Base-by-base conservation (phyloP, 2,113 vertebrate species). In the Caranx melampygus region DNA sequence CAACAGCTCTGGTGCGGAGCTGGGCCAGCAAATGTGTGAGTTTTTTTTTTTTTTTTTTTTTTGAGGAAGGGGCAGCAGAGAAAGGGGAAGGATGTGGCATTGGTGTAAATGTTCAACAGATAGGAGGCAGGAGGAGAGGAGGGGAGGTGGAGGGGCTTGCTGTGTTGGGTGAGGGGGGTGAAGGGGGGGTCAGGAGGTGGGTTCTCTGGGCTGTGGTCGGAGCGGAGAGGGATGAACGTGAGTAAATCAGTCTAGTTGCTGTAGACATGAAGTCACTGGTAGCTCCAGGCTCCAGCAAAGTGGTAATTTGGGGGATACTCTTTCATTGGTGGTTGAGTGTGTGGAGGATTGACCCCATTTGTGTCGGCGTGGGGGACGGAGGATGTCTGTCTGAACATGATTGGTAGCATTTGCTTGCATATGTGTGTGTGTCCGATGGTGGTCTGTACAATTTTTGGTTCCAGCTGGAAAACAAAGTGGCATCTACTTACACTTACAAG, bases 181-280 rank as follows among this genome's bases (percentile, higher is more conserved):
- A 1, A 37, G 40, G 40, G 71, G n/a, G 49, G 20, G 81, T 49
- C 8, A 6, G 57, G 55, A 31, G 60, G 40, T 47, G 72, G 72
- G 33, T 66, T 40, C 57, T 21, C 26, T 63, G 79, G 3, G 67
- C 69, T 87, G 84, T 20, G 85, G 89, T 76, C 66, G 35, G 67
- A 72, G 69, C 44, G 12, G 54, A 73, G 61, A 61, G 44, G 77
- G 67, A 44, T 79, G 78, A 81, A 83, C 40, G 58, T 74, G 87
- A 90, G 79, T 89, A 80, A 86, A 87, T 91, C 75, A 89, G 78
- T 83, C 40, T 65, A 49, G 72, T 70, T 44, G 80, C 74, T 78
- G 78, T 16, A 90, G 86, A 90, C 84, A 75, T 87, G 77, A 89
- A 88, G 89, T 92, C 89, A 90, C 77, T 79, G 82, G 59, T 78